Evolutionary conservation across 2,797 vertebrate species (phyloP), one percentile per base, ranked within the genome.

Genomic region (Mallotus villosus): DNA sequence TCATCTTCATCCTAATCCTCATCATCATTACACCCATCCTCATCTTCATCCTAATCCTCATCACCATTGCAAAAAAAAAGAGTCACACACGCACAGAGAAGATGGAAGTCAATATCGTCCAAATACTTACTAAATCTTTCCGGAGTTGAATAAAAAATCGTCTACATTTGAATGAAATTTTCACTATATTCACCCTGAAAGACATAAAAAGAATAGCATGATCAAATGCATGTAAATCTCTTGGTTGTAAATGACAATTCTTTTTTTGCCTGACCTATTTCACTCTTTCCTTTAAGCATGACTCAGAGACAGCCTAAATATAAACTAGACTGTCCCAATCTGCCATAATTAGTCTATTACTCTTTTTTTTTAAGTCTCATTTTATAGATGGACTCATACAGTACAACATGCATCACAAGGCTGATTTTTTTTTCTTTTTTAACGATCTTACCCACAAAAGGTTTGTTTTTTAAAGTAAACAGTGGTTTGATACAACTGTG

Each of bases 141-240:
- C 94, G 91, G 79, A 96, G 93, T 78, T 95, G 94, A 90, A 95
- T 91, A 89, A 95, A 96, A 90, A 96, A 96, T 75, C 95, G 95
- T 77, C 95, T 95, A 89, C 95, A 95, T 77, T 96, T 96, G 86
- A 96, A 96, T 78, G 95, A 95, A 91, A 96, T 95, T 92, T 96
- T 96, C 81, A 96, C 92, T 81, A 95, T 95, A 91, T 95, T 95
- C 93, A 96, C 92, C 95, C 95, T 96, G 82, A 14, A 59, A 89
- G 83, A 86, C 82, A 83, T 57, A 74, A 32, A 41, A 19, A 63
- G 4, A 66, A 14, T 27, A 72, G 9, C 41, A 46, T 46, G 41
- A 14, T 46, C 9, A 46, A 46, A 46, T 11, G 1, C 41, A 46
- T 12, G 41, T 3, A 12, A 46, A 46, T 46, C 41, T 46, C 14